Percentiles rank a stretch among this genome's conserved stretches.
These are phyloP conservation scores for Pterostichus niger DNA, from an alignment of 2,888 invertebrate species.

Conservation along the genomic window DNA sequence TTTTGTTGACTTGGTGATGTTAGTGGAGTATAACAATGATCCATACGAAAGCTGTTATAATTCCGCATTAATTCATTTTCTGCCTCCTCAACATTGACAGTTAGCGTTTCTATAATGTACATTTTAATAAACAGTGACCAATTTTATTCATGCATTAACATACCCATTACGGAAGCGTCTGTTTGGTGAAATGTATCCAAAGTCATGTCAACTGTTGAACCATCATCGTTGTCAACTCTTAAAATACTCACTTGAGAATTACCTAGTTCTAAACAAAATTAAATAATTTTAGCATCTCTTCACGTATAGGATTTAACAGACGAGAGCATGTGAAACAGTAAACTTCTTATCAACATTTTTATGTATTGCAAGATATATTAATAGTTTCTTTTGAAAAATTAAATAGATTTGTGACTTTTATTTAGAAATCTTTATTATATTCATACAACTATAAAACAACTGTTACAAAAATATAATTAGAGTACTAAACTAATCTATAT, in stretches of 20 bases:
- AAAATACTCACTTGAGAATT: conserved; percentile 56
- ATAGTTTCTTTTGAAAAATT: background rate
- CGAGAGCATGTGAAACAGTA: conserved; percentile 19
- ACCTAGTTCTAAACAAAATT: conserved; percentile 49
- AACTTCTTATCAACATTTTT: background rate
- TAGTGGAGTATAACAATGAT: conserved; percentile 89
- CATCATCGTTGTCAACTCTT: conserved; percentile 58
- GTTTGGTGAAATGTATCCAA: conserved; percentile 60
- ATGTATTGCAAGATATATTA: background rate
- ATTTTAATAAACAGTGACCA: conserved; percentile 44
- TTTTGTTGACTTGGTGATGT: conserved; percentile 82
- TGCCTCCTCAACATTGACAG: conserved; percentile 79
- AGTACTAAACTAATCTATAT: conserved; percentile 8
- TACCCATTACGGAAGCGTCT: conserved; percentile 55
- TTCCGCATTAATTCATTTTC: conserved; percentile 77
- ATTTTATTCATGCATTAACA: conserved; percentile 35
- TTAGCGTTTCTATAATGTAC: conserved; percentile 67
- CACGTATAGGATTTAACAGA: conserved; percentile 28
- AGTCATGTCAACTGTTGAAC: conserved; percentile 61
- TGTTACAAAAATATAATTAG: conserved; percentile 17
- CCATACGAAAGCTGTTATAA: conserved; percentile 83
- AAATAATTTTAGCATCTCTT: conserved; percentile 15
- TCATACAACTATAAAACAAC: conserved; percentile 29
- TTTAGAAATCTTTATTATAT: conserved; percentile 31
- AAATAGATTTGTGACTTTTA: conserved; percentile 2